Conservation (phyloP, 2,888 invertebrate species). For the Pyrocoelia pectoralis region DNA sequence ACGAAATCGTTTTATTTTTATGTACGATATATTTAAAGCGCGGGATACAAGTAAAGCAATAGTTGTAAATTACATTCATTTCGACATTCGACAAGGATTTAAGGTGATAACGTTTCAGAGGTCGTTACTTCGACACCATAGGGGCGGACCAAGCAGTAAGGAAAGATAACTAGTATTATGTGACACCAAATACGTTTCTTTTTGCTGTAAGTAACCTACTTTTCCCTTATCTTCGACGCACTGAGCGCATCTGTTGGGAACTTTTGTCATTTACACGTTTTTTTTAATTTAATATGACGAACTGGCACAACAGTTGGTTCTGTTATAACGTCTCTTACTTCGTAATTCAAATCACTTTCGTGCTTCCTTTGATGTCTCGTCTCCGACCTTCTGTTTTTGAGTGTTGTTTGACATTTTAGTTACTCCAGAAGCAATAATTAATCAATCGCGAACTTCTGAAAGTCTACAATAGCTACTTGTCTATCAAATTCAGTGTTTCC, state of each 20-base stretch:
- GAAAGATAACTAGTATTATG: constrained; percentile 37
- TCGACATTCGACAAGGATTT: constrained; percentile 29
- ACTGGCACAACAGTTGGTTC: no score
- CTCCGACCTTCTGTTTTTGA: background rate
- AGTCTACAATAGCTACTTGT: background rate
- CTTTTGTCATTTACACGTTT: no score
- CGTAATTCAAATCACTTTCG: no score
- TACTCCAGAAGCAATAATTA: background rate
- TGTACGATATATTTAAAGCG: constrained; percentile 1
- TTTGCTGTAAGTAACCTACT: constrained; percentile 24
- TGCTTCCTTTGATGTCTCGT: background rate
- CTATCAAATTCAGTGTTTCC: background rate
- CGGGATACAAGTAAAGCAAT: constrained; percentile 7
- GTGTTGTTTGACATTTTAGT: background rate
- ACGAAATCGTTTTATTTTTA: background rate
- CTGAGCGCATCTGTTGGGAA: background rate
- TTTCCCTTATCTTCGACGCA: constrained; percentile 16
- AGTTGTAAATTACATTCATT: constrained; percentile 30
- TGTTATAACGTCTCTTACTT: no score
- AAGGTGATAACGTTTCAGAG: constrained; percentile 36
- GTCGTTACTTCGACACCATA: constrained; percentile 39
- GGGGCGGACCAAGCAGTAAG: constrained; percentile 35
- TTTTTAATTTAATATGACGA: no score
- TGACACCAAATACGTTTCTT: constrained; percentile 27
- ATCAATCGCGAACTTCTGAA: background rate